Evolutionary conservation across 2,797 vertebrate genomes (phyloP).

Genomic region (Discoglossus pictus): DNA sequence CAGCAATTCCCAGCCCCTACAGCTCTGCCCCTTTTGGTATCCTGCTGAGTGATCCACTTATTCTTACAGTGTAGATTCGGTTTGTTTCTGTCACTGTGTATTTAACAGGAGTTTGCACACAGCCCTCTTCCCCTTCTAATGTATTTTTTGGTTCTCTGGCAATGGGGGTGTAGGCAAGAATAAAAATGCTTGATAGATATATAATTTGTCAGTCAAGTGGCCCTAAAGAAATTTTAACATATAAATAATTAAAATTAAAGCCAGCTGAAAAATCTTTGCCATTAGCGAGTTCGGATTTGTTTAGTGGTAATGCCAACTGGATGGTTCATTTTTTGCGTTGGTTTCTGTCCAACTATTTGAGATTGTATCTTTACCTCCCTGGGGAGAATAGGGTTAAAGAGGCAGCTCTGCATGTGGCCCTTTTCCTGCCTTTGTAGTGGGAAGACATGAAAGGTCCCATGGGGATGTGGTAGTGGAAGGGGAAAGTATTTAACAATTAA

Average conservation of each 20-base stretch:
- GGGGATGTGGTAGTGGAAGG: conserved; percentile 12
- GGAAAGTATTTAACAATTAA: conserved; percentile 40
- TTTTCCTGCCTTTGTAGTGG: conserved; percentile 35
- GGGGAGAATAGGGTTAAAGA: conserved; percentile 20
- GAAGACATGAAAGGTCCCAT: conserved; percentile 19
- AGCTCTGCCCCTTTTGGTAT: no score
- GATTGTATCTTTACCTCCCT: conserved; percentile 23
- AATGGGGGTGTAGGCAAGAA: no score
- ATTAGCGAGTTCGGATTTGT: background rate
- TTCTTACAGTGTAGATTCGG: no score
- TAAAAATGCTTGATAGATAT: no score
- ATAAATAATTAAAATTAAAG: conserved; percentile 17
- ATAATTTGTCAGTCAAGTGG: no score
- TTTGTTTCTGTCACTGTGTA: no score
- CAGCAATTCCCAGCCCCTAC: no score
- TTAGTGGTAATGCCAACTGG: background rate
- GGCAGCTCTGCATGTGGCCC: conserved; percentile 28
- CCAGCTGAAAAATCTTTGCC: conserved; percentile 10
- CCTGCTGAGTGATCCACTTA: no score
- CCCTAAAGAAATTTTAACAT: conserved; percentile 5
- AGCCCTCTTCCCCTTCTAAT: no score
- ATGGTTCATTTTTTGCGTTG: conserved; percentile 21
- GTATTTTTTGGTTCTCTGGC: no score
- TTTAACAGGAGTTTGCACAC: no score
- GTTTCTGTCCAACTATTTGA: conserved; percentile 21